These are phyloP conservation scores for Trichonephila clavata DNA, from an alignment of 1,140 invertebrate genomes.

Conservation along the genomic window DNA sequence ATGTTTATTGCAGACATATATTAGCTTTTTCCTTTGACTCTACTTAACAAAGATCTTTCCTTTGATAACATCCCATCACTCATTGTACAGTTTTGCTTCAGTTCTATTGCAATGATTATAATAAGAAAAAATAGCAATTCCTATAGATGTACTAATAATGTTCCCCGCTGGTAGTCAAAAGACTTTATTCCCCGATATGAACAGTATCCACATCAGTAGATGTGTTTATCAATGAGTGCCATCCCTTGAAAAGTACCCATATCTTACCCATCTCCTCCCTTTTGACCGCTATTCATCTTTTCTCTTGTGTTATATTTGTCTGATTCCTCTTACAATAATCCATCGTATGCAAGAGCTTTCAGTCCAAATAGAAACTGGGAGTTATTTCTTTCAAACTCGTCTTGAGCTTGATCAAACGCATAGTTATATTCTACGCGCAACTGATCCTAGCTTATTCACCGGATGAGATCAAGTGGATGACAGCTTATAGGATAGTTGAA, in stretches of 20 bases:
- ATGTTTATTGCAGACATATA: no score
- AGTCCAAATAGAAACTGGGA: neutral
- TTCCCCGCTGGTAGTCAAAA: neutral
- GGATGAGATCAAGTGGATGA: constrained; percentile 37
- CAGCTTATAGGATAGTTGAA: neutral
- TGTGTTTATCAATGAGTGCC: neutral
- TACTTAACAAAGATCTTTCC: no score
- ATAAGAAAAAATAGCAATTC: neutral
- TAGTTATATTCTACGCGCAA: neutral
- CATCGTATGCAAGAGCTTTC: neutral
- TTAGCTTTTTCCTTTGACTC: no score
- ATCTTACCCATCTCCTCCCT: constrained; percentile 6
- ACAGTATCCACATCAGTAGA: constrained; percentile 21
- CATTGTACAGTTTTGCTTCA: neutral
- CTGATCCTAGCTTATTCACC: constrained; percentile 20
- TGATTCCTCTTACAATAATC: constrained; percentile 31
- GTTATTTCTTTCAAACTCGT: neutral
- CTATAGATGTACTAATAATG: neutral
- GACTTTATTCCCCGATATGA: constrained; percentile 2
- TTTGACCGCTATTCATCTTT: constrained; percentile 32
- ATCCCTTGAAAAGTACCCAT: neutral
- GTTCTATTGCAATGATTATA: neutral
- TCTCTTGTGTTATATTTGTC: constrained; percentile 20
- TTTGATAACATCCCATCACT: neutral
- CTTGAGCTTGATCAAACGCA: constrained; percentile 6